Evolutionary conservation across 1,140 invertebrate species (phyloP).

Genomic region (Acromyrmex echinatior): DNA sequence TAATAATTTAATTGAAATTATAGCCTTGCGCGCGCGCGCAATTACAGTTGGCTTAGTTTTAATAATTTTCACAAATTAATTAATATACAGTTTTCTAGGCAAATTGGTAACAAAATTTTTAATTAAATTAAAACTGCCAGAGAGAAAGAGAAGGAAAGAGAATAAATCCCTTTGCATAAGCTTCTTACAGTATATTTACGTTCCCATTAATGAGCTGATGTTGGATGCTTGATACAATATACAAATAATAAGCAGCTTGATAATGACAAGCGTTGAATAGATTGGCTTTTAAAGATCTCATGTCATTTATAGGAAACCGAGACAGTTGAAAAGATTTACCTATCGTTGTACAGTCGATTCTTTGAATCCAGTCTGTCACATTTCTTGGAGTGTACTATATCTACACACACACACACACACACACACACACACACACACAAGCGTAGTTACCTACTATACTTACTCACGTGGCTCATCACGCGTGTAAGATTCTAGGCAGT

Average conservation of each 20-base stretch:
- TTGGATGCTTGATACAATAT: background rate
- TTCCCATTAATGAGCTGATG: constrained; percentile 4
- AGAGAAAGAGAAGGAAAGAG: no score
- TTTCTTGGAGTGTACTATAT: background rate
- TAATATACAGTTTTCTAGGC: background rate
- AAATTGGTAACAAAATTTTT: background rate
- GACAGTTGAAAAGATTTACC: constrained; percentile 39
- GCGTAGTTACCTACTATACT: constrained; percentile 1
- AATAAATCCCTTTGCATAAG: background rate
- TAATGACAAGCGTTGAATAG: constrained; percentile 32
- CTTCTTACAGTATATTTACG: background rate
- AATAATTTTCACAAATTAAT: background rate
- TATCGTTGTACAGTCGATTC: background rate
- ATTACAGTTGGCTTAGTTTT: background rate
- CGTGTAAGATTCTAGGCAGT: background rate
- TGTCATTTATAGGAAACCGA: background rate
- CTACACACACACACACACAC: no score
- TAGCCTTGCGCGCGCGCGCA: no score
- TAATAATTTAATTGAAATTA: background rate
- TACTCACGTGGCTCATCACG: background rate
- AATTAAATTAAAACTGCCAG: background rate
- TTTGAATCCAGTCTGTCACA: background rate
- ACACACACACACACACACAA: no score
- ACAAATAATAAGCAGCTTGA: constrained; percentile 41
- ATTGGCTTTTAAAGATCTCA: constrained; percentile 31